Evolutionary conservation across 2,888 invertebrate genomes (phyloP).

Genomic region (Plutella xylostella): DNA sequence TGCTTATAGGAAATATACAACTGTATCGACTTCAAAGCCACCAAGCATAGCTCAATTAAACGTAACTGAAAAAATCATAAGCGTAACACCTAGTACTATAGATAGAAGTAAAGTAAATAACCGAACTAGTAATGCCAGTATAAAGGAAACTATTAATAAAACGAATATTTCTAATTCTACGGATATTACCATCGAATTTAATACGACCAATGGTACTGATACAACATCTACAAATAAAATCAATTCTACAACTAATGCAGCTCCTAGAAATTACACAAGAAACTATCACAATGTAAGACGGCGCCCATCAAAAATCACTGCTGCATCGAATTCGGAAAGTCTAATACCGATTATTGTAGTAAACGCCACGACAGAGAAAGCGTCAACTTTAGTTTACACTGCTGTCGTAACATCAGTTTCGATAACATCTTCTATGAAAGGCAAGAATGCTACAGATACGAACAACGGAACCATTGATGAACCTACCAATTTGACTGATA

Average conservation of each 20-base stretch:
- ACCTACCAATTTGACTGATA: constrained; percentile 17
- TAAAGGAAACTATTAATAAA: constrained; percentile 24
- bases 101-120: constrained; percentile 32
- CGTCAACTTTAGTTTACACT: constrained; percentile 60
- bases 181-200: no score
- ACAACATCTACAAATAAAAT: no score
- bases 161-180: constrained; percentile 21
- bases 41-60: constrained; percentile 38
- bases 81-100: constrained; percentile 28
- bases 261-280: constrained; percentile 47
- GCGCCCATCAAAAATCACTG: constrained; percentile 42
- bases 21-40: constrained; percentile 31
- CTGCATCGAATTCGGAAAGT: constrained; percentile 39
- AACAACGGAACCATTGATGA: constrained; percentile 34
- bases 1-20: constrained; percentile 55
- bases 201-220: no score
- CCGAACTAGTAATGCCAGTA: constrained; percentile 23
- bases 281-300: constrained; percentile 47
- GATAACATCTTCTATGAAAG: constrained; percentile 63
- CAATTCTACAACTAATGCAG: constrained; percentile 30
- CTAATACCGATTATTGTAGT: constrained; percentile 20
- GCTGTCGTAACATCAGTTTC: constrained; percentile 66
- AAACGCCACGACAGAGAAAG: constrained; percentile 54
- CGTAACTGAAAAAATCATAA: constrained; percentile 38
- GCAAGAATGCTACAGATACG: constrained; percentile 51